phyloP scores from a whole-genome alignment of 2,888 invertebrate species.

The Catocala nupta region DNA sequence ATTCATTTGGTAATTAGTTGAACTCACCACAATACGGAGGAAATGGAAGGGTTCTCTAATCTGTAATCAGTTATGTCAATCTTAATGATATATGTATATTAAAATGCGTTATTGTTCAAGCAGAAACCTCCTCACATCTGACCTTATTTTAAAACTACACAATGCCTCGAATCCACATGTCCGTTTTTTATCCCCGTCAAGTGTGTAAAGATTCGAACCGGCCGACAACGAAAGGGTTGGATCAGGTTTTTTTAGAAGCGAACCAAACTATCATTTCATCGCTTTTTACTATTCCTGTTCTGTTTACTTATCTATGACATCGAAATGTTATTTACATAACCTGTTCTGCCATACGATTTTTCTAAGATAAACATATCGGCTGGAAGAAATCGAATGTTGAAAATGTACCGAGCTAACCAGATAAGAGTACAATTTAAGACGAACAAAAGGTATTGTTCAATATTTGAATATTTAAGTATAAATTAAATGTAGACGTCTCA shows the following conservation, averaged over 20 bases:
- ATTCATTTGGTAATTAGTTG: conserved; percentile 46
- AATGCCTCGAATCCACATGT: conserved; percentile 75
- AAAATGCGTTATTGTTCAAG: conserved; percentile 83
- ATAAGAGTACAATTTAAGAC: conserved; percentile 32
- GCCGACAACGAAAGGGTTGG: conserved; percentile 82
- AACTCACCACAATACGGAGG: conserved; percentile 49
- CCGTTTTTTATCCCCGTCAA: conserved; percentile 76
- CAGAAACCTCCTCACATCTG: conserved; percentile 76
- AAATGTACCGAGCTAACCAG: conserved; percentile 27
- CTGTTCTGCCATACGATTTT: conserved; percentile 50
- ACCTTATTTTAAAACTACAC: conserved; percentile 77
- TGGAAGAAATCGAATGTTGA: conserved; percentile 41
- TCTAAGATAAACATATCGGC: conserved; percentile 40
- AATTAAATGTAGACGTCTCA: conserved; percentile 3
- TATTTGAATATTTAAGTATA: conserved; percentile 17
- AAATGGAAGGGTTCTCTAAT: conserved; percentile 66
- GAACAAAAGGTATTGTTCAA: conserved; percentile 31
- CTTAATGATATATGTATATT: conserved; percentile 85
- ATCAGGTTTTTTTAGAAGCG: conserved; percentile 67
- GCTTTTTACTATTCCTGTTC: conserved; percentile 71
- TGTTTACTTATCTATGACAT: conserved; percentile 61
- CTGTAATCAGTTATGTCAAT: conserved; percentile 82
- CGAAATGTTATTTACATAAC: conserved; percentile 64
- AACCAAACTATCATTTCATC: conserved; percentile 76
- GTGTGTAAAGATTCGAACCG: conserved; percentile 72